Evolutionary conservation across 2,113 vertebrate species (phyloP).

Genomic region (Pluvialis apricaria): DNA sequence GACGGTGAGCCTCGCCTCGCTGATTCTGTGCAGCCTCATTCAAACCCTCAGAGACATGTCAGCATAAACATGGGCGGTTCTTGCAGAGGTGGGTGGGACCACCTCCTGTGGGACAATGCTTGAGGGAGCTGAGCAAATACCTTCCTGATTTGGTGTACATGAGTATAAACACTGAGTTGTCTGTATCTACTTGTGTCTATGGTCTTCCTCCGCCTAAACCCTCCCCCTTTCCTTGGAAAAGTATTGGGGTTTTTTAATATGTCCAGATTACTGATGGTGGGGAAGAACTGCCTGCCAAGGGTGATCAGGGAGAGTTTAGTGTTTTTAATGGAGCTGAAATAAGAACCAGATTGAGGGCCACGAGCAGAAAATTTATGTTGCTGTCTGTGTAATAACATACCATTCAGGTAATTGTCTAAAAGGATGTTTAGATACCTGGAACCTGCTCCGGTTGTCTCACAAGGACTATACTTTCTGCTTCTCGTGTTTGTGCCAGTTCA

Average conservation of each 20-base stretch:
- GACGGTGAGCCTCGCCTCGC: not conserved
- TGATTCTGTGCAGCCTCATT: not conserved
- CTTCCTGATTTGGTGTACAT: accelerated
- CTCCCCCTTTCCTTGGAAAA: not conserved
- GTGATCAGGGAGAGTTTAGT: not conserved
- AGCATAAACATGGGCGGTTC: not conserved
- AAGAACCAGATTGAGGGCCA: not conserved
- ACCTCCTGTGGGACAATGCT: not conserved
- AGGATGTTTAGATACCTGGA: not conserved
- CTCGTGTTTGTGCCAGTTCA: not conserved
- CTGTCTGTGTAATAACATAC: not conserved
- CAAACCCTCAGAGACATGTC: not conserved
- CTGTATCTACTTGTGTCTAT: not conserved
- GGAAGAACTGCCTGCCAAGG: not conserved
- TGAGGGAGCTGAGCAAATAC: not conserved
- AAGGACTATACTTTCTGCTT: not conserved
- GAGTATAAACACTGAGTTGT: not conserved
- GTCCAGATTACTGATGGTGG: not conserved
- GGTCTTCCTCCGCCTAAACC: not conserved
- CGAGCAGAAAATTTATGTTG: not conserved
- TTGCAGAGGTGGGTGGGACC: not conserved
- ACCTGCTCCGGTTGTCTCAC: not conserved
- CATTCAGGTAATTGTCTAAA: not conserved
- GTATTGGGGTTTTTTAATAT: not conserved
- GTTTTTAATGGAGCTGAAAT: not conserved